phyloP scores from a whole-genome alignment of 2,113 vertebrate genomes.

The Neofelis nebulosa region DNA sequence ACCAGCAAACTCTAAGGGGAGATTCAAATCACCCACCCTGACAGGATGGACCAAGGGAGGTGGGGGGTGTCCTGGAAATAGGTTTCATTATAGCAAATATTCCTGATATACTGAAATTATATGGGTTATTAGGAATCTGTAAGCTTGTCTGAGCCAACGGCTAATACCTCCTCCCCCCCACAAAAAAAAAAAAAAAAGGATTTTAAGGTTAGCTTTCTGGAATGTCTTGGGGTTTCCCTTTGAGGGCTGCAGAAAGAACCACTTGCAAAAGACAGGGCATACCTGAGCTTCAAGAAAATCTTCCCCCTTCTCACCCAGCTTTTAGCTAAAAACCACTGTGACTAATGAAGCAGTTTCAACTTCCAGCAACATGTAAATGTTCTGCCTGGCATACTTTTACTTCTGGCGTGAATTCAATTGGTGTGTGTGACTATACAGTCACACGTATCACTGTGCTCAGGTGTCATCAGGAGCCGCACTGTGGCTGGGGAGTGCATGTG shows the following conservation, averaged over 20 bases:
- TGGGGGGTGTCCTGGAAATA: not conserved
- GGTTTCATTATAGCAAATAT: not conserved
- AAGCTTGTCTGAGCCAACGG: not conserved
- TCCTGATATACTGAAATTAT: not conserved
- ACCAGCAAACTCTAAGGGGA: not conserved
- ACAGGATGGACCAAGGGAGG: too few species aligned
- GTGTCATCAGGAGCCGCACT: too few species aligned
- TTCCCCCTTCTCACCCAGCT: not conserved
- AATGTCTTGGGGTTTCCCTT: not conserved
- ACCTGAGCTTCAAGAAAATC: not conserved
- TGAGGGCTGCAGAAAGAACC: not conserved
- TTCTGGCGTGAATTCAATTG: not conserved
- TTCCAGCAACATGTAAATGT: not conserved
- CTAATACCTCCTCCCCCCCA: not conserved
- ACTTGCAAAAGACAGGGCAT: not conserved
- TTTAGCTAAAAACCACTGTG: not conserved
- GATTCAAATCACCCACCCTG: not conserved
- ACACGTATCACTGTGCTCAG: not conserved
- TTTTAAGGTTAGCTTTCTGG: not conserved
- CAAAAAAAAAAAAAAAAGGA: not conserved
- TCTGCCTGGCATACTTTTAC: not conserved
- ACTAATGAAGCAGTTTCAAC: not conserved
- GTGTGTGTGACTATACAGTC: not conserved
- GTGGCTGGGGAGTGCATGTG: accelerated
- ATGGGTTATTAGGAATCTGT: not conserved